Evolutionary conservation across 2,888 invertebrate species (phyloP), one percentile per base, ranked within the genome.

Genomic region (Sphaeridia pumilis): DNA sequence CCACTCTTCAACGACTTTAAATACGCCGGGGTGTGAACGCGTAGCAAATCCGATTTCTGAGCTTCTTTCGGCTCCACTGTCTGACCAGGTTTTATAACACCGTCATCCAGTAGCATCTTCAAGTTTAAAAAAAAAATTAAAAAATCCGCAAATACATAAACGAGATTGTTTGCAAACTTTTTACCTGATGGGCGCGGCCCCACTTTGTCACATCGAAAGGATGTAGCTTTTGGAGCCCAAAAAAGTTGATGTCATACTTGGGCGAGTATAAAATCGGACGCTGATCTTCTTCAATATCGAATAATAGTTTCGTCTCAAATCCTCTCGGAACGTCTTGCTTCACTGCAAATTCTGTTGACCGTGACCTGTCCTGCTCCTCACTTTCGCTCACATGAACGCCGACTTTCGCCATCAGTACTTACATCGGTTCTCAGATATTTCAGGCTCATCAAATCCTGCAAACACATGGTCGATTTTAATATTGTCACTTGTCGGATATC

Each of bases 181-280:
- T 41, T 17, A 82, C 83, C 74, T 78, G 72, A 64, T 80, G 77
- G 60, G 90, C 79, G 67, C 83, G 79, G 56, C 81, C 80, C 82
- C 90, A 90, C 74, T 92, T 92, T 59, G 79, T 78, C 1, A 89
- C 79, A 75, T 92, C 90, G 69, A 92, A 90, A 0, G 88, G 81
- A 73, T 92, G 90, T 12, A 87, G 74, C 69, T 80, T 85, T 69
- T 92, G 87, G 54, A 92, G 72, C 12, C 88, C 87, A 67, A 78
- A 73, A 69, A 88, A 84, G 27, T 78, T 77, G 28, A 92, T 87
- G 69, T 87, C 84, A 70, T 90, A 90, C 51, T 80, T 78, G 17
- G 78, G 72, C 58, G 81, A 75, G 68, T 87, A 90, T 2, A 90
- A 78, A 54, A 92, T 79, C 1, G 90, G 88, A 77, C 83, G 79